phyloP scores from a whole-genome alignment of 2,888 invertebrate species.

The Girardia tigrina region DNA sequence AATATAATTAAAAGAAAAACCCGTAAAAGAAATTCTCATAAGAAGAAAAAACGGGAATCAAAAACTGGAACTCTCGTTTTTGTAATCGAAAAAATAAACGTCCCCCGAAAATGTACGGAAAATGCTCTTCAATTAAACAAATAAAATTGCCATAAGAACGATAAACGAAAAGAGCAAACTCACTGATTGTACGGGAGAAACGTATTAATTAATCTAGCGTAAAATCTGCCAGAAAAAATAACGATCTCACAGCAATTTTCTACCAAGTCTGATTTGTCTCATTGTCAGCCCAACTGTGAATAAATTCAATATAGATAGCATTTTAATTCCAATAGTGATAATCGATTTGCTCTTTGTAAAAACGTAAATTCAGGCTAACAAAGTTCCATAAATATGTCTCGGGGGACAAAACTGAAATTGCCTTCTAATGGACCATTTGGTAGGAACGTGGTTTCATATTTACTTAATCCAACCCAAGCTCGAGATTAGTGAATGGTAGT shows the following conservation, averaged over 20 bases:
- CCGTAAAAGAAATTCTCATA: too few relatives aligned
- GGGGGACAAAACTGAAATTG: conserved; percentile 10
- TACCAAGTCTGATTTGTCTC: conserved; percentile 20
- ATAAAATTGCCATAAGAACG: too few relatives aligned
- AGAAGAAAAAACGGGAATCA: too few relatives aligned
- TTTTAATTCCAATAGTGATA: conserved; percentile 23
- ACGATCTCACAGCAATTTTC: background rate
- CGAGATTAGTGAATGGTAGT: conserved; percentile 20
- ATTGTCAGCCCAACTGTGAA: conserved; percentile 16
- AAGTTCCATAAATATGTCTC: conserved; percentile 19
- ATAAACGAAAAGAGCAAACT: too few relatives aligned
- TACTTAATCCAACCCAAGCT: conserved; percentile 23
- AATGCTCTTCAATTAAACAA: too few relatives aligned
- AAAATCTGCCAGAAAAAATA: background rate
- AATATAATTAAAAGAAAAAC: too few relatives aligned
- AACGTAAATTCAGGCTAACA: conserved; percentile 16
- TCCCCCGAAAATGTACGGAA: too few relatives aligned
- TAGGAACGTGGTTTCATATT: conserved; percentile 23
- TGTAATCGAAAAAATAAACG: too few relatives aligned
- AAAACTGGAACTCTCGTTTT: too few relatives aligned
- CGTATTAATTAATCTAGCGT: background rate
- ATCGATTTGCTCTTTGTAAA: background rate
- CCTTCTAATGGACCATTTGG: conserved; percentile 16
- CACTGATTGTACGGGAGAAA: too few relatives aligned
- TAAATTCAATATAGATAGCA: conserved; percentile 23